These are phyloP conservation scores for Lucilia cuprina DNA, from an alignment of 1,140 invertebrate species.

Conservation along the genomic window DNA sequence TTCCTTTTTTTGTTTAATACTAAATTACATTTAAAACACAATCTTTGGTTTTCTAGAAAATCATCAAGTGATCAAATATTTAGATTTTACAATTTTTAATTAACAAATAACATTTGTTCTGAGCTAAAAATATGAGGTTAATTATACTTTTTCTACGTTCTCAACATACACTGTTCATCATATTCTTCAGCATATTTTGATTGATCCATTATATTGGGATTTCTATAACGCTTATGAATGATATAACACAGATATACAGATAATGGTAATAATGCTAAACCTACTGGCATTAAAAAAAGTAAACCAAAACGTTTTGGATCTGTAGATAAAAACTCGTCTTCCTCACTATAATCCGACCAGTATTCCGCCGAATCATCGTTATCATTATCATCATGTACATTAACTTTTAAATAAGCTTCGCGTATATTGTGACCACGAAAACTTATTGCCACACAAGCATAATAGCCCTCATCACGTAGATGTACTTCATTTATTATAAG, in stretches of 20 bases:
- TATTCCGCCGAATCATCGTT: conserved; percentile 46
- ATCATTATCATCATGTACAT: conserved; percentile 36
- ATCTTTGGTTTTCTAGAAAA: too few species aligned
- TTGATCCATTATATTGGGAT: neutral
- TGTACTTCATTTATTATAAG: conserved; percentile 53
- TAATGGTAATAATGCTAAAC: conserved; percentile 51
- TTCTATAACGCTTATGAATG: conserved; percentile 47
- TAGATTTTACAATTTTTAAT: too few species aligned
- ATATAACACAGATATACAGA: conserved; percentile 53
- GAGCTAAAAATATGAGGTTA: too few species aligned
- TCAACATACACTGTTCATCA: conserved; percentile 22
- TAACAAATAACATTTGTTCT: too few species aligned
- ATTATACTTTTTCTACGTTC: neutral
- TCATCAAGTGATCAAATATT: too few species aligned
- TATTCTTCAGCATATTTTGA: conserved; percentile 34
- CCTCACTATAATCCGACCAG: conserved; percentile 51
- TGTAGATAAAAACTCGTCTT: conserved; percentile 39
- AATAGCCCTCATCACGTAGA: conserved; percentile 50
- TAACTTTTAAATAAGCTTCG: conserved; percentile 52
- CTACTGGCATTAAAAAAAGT: conserved; percentile 57
- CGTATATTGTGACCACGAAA: conserved; percentile 55
- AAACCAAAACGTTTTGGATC: conserved; percentile 51
- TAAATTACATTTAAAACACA: too few species aligned
- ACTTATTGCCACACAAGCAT: conserved; percentile 57
- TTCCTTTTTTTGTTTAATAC: too few species aligned